Evolutionary conservation across 1,140 invertebrate species (phyloP).

Genomic region (Cardiocondyla obscurior): DNA sequence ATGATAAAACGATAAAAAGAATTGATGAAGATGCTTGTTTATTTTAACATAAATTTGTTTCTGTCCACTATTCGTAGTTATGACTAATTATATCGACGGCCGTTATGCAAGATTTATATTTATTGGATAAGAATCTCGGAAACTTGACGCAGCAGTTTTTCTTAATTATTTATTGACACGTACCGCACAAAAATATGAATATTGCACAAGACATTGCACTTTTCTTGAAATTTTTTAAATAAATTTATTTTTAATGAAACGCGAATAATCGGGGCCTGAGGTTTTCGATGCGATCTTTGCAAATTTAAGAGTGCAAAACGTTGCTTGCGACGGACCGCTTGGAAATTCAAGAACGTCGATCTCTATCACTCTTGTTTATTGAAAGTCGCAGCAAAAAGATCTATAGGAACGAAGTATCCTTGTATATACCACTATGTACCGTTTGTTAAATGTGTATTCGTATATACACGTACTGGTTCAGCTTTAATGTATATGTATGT

Average conservation of each 20-base stretch:
- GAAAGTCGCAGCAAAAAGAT: neutral
- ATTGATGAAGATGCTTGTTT: neutral
- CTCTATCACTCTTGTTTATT: neutral
- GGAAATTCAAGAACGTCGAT: neutral
- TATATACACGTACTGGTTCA: conserved; percentile 62
- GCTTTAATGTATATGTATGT: conserved; percentile 67
- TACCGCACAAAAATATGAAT: conserved; percentile 18
- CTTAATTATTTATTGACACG: neutral
- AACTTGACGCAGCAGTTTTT: neutral
- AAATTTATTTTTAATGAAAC: neutral
- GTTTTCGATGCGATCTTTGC: neutral
- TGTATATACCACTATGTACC: conserved; percentile 73
- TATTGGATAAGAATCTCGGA: neutral
- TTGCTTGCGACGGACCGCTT: neutral
- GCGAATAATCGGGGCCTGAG: neutral
- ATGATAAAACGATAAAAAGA: neutral
- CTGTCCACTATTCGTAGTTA: too few species aligned
- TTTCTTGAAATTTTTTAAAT: neutral
- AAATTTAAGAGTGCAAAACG: neutral
- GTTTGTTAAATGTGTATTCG: conserved; percentile 63
- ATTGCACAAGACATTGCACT: conserved; percentile 25
- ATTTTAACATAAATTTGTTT: neutral
- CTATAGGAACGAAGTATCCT: conserved; percentile 32
- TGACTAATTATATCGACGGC: conserved; percentile 38
- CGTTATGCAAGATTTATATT: neutral